Base-by-base conservation (phyloP, 2,888 invertebrate genomes). In the Isoperla grammatica region DNA sequence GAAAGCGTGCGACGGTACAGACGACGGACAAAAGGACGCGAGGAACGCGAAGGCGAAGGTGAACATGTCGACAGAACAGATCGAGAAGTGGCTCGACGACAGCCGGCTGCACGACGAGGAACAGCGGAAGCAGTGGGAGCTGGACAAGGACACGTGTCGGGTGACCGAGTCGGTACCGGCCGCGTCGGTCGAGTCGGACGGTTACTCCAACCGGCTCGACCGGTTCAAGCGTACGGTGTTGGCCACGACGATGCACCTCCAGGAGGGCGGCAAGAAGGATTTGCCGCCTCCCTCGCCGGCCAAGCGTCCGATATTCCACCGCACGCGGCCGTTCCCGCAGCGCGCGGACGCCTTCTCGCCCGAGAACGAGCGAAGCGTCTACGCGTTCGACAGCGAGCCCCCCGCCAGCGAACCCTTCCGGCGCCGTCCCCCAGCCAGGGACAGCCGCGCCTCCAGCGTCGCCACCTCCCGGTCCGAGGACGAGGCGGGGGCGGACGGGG, bases 311-410 rank as follows among this genome's bases (percentile, higher is more conserved):
- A 73, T 73, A 64, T 73, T 71, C 65, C 74, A 76, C 45, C 79
- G 79, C 65, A 72, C 80, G 9, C 79, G 80, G 65, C 73, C 79
- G 23, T 83, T 84, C 58, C 79, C 83, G 56, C 79, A 81, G 48
- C 78, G 76, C 64, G 73, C 78, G 2, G 81, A 76, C 67, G 85
- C 85, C 0, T 85, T 85, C 71, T 84, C 84, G 0, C 82, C 82
- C 0, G 83, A 83, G 65, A 85, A 85, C 68, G 85, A 86, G 69
- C 83, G 83, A 61, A 85, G 85, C 61, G 82, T 86, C 13, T 86
- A 87, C 68, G 86, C 86, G 1, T 87, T 87, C 69, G 85, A 85
- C 65, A 84, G 83, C 63, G 85, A 85, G 45, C 80, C 79, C 29
- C 69, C 74, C 1, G 72, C 79, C 19, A 80, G 75, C 59, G 81